Conservation (phyloP, 2,113 vertebrate genomes). For the Myotis lucifugus region DNA sequence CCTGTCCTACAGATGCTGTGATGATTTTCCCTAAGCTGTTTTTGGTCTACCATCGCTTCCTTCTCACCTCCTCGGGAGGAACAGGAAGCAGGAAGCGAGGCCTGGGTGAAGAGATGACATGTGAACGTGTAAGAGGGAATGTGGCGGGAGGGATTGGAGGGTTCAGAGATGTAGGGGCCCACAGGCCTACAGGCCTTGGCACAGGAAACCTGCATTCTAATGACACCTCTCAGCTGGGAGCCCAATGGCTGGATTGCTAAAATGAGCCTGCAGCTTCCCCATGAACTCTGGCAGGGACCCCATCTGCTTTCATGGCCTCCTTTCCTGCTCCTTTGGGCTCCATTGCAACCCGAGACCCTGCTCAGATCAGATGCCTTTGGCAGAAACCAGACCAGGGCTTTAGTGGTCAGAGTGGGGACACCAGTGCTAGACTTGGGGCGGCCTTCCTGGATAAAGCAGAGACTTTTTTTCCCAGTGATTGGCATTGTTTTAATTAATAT, state of each 20-base stretch:
- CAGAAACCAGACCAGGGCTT: background rate
- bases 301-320: background rate
- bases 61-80: conserved; percentile 1
- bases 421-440: accelerated
- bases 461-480: background rate
- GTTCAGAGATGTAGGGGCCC: background rate
- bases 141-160: accelerated
- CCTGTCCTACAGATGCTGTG: background rate
- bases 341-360: too few species aligned
- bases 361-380: background rate
- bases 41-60: background rate
- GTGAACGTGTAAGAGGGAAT: accelerated
- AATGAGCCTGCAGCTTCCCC: background rate
- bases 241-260: background rate
- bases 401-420: background rate
- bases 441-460: background rate
- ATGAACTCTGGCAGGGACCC: background rate
- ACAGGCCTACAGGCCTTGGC: background rate
- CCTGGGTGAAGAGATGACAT: background rate
- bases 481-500: background rate
- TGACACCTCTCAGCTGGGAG: background rate
- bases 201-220: background rate
- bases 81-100: background rate
- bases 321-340: background rate
- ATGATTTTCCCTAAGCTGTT: background rate